phyloP scores from a whole-genome alignment of 2,888 invertebrate species.

The Pyrocoelia pectoralis region DNA sequence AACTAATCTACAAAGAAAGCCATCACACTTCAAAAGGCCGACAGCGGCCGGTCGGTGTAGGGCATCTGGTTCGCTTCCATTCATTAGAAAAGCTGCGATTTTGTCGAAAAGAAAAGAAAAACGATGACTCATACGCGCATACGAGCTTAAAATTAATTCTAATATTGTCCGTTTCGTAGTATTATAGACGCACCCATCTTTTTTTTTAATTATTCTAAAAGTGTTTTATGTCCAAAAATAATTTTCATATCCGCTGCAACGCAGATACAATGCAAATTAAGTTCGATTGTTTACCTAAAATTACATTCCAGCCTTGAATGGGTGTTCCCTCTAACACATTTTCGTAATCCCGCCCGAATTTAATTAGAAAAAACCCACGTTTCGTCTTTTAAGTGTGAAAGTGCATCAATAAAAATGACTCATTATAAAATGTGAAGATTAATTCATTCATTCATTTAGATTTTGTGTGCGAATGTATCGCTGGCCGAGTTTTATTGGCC shows the following conservation, averaged over 20 bases:
- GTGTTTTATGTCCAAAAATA: conserved; percentile 8
- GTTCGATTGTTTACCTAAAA: too few relatives aligned
- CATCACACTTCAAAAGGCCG: conserved; percentile 25
- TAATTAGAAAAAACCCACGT: not conserved
- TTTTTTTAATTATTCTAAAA: conserved; percentile 2
- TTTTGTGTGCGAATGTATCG: not conserved
- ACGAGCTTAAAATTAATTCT: conserved; percentile 5
- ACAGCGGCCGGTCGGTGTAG: not conserved
- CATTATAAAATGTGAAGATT: not conserved
- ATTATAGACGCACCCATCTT: not conserved
- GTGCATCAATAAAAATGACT: not conserved
- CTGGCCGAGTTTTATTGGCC: not conserved
- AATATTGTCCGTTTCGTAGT: not conserved
- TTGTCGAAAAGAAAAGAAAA: not conserved
- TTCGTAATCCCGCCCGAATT: not conserved
- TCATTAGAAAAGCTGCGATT: not conserved
- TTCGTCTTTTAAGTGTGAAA: not conserved
- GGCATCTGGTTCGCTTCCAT: not conserved
- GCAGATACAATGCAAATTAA: too few relatives aligned
- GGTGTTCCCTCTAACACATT: too few relatives aligned
- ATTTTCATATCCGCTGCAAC: not conserved
- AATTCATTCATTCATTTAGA: not conserved
- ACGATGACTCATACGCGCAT: not conserved
- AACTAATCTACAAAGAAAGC: conserved; percentile 27
- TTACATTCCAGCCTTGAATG: too few relatives aligned